Conservation (phyloP, 2,888 invertebrate species). For the Lycophotia porphyrea region DNA sequence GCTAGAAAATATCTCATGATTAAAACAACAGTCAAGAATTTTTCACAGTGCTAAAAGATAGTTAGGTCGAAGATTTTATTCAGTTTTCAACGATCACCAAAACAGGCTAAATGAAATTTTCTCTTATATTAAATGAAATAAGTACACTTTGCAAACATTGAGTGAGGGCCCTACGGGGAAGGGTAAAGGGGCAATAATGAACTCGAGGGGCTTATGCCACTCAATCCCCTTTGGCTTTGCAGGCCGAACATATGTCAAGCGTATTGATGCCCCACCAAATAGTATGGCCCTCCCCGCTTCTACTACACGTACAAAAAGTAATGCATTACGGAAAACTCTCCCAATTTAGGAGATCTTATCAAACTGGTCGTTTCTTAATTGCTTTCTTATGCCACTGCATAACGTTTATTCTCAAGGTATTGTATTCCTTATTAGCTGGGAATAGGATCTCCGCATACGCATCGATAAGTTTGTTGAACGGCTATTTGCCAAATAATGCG, state of each 20-base stretch:
- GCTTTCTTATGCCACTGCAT: conserved; percentile 79
- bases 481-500: conserved; percentile 74
- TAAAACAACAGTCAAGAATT: not conserved
- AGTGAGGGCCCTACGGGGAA: conserved; percentile 77
- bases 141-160: conserved; percentile 83
- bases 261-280: conserved; percentile 71
- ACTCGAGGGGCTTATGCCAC: conserved; percentile 87
- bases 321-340: conserved; percentile 50
- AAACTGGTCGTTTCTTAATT: conserved; percentile 79
- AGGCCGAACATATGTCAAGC: conserved; percentile 86
- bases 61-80: not conserved
- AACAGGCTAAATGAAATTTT: conserved; percentile 60
- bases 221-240: conserved; percentile 84
- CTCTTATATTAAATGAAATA: conserved; percentile 77
- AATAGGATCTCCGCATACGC: conserved; percentile 29
- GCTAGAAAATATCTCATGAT: not conserved
- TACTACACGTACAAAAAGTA: conserved; percentile 49
- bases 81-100: conserved; percentile 23
- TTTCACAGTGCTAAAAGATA: not conserved
- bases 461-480: conserved; percentile 17
- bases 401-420: conserved; percentile 54
- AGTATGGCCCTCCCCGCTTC: conserved; percentile 65
- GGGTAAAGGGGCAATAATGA: conserved; percentile 86
- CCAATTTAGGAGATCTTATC: conserved; percentile 67
- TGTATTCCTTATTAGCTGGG: conserved; percentile 17